Conservation (phyloP, 2,113 vertebrate species). For the Cheirogaleus medius region DNA sequence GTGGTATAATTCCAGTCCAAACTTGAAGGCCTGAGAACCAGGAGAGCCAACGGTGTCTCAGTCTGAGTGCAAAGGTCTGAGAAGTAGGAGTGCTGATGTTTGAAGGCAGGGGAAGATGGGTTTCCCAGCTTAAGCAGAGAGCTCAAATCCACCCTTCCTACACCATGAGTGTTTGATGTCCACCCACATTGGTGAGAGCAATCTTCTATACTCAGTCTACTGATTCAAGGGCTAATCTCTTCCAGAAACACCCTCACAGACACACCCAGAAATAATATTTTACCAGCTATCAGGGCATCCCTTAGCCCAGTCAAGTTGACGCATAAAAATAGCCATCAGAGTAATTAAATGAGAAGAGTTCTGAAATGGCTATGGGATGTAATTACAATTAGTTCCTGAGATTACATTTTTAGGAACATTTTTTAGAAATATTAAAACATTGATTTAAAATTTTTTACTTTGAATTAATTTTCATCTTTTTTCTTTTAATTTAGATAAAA, state of each 20-base stretch:
- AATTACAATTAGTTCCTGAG: background rate
- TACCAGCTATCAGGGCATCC: background rate
- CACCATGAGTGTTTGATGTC: too few relatives aligned
- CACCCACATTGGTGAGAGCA: background rate
- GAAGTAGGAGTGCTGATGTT: background rate
- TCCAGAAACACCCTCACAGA: background rate
- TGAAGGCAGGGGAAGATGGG: background rate
- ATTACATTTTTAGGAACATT: background rate
- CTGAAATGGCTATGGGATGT: background rate
- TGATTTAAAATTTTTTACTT: constrained; percentile 16
- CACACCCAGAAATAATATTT: background rate
- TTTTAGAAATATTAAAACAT: background rate
- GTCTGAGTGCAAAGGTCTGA: background rate
- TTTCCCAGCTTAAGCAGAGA: background rate
- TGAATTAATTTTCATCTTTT: background rate
- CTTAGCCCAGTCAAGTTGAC: background rate
- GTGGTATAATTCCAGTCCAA: background rate
- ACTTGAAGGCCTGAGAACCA: background rate
- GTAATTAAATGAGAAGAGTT: background rate
- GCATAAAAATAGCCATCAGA: background rate
- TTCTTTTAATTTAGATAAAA: background rate
- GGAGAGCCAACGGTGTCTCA: background rate
- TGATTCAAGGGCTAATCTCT: background rate
- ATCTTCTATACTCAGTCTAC: background rate
- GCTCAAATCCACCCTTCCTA: background rate